Percentiles rank a stretch among this genome's conserved stretches.
Conservation (phyloP, 2,888 invertebrate species). For the Polyommatus icarus region DNA sequence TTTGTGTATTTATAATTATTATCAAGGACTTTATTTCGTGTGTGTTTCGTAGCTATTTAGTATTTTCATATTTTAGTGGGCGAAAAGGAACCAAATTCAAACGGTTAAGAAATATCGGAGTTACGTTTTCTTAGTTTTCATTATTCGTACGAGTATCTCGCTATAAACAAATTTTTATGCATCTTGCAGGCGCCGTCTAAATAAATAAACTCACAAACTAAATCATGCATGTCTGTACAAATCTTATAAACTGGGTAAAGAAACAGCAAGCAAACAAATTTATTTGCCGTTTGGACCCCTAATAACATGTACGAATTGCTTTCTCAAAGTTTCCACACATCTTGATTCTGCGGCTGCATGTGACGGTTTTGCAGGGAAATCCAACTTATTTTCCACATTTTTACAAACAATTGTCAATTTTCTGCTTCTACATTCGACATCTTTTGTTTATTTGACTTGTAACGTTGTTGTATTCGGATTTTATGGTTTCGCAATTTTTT, state of each 20-base stretch:
- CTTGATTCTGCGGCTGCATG: slow-evolving; percentile 7
- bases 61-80: too few relatives aligned
- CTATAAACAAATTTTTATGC: too few relatives aligned
- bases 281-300: neutral
- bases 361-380: neutral
- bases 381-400: neutral
- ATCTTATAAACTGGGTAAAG: neutral
- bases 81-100: too few relatives aligned
- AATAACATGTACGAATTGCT: slow-evolving; percentile 13
- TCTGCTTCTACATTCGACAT: neutral
- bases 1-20: too few relatives aligned
- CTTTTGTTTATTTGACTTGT: neutral
- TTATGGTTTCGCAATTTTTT: neutral
- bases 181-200: neutral
- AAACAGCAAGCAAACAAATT: slow-evolving; percentile 1
- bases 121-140: too few relatives aligned
- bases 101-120: too few relatives aligned
- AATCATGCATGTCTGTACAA: neutral
- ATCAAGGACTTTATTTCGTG: too few relatives aligned
- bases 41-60: too few relatives aligned
- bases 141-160: too few relatives aligned
- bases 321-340: neutral
- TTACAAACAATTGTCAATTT: slow-evolving; percentile 12
- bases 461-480: neutral
- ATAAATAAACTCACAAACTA: neutral